phyloP scores from a whole-genome alignment of 2,797 vertebrate genomes.

The Hapalemur alaotrensis region DNA sequence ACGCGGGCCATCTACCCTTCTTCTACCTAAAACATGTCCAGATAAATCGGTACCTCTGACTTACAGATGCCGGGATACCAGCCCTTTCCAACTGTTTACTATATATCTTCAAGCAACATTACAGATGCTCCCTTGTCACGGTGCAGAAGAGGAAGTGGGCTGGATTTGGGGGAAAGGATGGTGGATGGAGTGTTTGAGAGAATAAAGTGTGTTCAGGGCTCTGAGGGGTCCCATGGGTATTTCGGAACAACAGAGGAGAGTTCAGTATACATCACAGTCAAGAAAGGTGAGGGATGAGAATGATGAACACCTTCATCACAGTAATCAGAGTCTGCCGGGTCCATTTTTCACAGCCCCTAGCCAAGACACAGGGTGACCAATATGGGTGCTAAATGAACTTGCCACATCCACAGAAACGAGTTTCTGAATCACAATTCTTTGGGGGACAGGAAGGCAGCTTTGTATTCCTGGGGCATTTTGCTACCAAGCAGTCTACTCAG shows the following conservation, averaged over 20 bases:
- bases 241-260: fast-evolving
- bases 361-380: not conserved
- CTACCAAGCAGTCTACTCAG: not conserved
- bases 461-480: conserved; percentile 21
- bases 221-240: not conserved
- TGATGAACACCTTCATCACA: not conserved
- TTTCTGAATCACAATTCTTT: not conserved
- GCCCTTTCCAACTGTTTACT: not conserved
- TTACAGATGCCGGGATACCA: not conserved
- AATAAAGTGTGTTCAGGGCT: fast-evolving
- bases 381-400: not conserved
- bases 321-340: not conserved
- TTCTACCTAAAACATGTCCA: not conserved
- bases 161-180: not conserved
- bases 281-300: not conserved
- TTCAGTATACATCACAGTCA: not conserved
- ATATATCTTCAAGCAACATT: not conserved
- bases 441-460: not conserved
- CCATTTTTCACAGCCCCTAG: not conserved
- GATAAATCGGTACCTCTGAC: not conserved
- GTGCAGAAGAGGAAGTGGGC: not conserved
- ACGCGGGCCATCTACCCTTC: fast-evolving
- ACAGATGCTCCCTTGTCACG: not conserved
- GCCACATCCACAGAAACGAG: not conserved
- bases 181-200: not conserved